phyloP scores from a whole-genome alignment of 2,888 invertebrate species.

The Pterobdella sp. region DNA sequence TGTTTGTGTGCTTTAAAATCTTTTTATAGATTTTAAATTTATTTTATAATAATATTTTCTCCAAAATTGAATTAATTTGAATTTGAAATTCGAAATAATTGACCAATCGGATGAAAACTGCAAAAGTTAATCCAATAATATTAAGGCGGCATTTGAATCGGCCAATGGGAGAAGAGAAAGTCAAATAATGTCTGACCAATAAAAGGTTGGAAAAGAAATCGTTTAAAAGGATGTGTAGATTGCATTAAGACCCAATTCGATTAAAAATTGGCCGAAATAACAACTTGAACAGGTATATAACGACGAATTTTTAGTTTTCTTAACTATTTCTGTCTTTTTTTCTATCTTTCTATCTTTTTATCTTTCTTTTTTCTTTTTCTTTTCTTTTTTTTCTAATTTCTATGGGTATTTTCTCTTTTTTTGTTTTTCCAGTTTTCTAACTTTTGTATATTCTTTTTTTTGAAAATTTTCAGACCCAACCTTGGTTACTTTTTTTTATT shows the following conservation, averaged over 20 bases:
- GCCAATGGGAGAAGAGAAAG: not conserved
- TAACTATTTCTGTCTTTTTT: not conserved
- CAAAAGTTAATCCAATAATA: not conserved
- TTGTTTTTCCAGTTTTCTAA: too few relatives aligned
- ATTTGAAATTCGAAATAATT: not conserved
- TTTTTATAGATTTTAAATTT: not conserved
- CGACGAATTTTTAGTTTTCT: not conserved
- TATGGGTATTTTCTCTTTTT: not conserved
- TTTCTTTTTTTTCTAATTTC: not conserved
- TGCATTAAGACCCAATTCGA: not conserved
- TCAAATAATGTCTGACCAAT: not conserved
- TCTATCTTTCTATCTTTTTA: not conserved
- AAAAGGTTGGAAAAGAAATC: not conserved
- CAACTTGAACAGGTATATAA: not conserved
- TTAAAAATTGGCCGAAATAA: not conserved
- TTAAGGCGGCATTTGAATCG: not conserved
- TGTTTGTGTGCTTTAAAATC: too few relatives aligned
- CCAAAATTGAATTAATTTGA: not conserved
- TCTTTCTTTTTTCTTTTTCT: not conserved
- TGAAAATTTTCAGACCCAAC: too few relatives aligned
- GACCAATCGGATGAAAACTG: not conserved
- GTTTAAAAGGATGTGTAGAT: not conserved
- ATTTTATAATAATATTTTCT: not conserved
- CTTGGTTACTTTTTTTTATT: too few relatives aligned
- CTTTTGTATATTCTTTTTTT: too few relatives aligned